Base-by-base conservation (phyloP, 2,888 invertebrate species). In the Rotaria magnacalcarata region DNA sequence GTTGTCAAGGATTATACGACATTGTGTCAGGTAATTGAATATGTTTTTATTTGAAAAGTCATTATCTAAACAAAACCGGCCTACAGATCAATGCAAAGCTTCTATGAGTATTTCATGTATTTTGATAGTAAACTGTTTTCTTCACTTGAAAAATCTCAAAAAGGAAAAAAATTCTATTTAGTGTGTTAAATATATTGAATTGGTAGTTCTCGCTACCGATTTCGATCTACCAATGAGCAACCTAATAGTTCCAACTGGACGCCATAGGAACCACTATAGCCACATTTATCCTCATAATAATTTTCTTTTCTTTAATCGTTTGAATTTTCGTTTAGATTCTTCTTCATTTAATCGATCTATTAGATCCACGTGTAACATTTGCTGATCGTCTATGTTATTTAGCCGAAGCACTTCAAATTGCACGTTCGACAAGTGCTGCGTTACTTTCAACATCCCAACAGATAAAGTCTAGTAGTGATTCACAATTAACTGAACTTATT, bases 331-430 rank as follows among this genome's bases (percentile, higher is more conserved):
- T 41, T 21, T 80, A 80, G 80, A 47, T 80, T 16, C 47, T 80
- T n/a, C 43, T 80, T 14, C 80, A 80, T 80, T 80, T 80, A n/a
- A 47, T 80, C 41, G 80, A 80, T 80, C n/a, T 80, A 80, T 47
- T 24, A 8, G 80, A 80, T 80, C n/a, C 80, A 3, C 80, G n/a
- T 47, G 80, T 80, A 7, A 80, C 80, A 80, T 80, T 80, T n/a
- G 43, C 80, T 11, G 80, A 80, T 80, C 80, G 80, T 47, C 47
- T 80, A 21, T 80, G 47, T 80, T 80, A 80, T n/a, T 47, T 80
- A 47, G 80, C 80, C 0, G 80, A 80, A 80, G 43, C 80, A 11
- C n/a, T 80, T 21, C 80, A 80, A 80, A 80, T 80, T n/a, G 80
- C 80, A 47, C 80, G 80, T 47, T 80, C 80, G 11, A 19, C 80